These are phyloP conservation scores for Zygaena filipendulae DNA, from an alignment of 2,888 invertebrate species.

Conservation along the genomic window DNA sequence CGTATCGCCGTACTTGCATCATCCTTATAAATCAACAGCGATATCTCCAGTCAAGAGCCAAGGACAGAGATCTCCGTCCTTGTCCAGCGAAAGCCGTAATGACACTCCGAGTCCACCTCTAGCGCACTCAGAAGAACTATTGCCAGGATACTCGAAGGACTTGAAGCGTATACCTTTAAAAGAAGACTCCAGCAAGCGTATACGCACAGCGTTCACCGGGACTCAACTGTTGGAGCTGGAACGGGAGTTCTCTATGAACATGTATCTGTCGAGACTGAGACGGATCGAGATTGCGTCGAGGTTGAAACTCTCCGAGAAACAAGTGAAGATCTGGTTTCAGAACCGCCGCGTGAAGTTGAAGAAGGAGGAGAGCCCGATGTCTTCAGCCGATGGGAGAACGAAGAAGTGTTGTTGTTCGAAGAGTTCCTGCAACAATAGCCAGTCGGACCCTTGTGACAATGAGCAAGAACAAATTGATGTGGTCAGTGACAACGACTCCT, in stretches of 20 bases:
- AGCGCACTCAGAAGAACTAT: conserved; percentile 49
- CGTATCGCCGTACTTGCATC: conserved; percentile 49
- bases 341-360: conserved; percentile 94
- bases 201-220: conserved; percentile 94
- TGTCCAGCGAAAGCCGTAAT: conserved; percentile 61
- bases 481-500: conserved; percentile 48
- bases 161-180: conserved; percentile 56
- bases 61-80: conserved; percentile 46
- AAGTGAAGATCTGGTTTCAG: conserved; percentile 96
- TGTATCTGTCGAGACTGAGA: conserved; percentile 89
- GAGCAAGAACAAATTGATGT: conserved; percentile 56
- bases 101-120: conserved; percentile 67
- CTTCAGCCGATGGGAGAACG: conserved; percentile 28
- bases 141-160: conserved; percentile 52
- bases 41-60: conserved; percentile 50
- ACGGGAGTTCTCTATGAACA: conserved; percentile 88
- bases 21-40: conserved; percentile 45
- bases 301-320: conserved; percentile 89
- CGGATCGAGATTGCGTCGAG: conserved; percentile 94
- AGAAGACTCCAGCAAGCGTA: conserved; percentile 83
- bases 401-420: conserved; percentile 53
- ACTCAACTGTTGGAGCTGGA: conserved; percentile 89
- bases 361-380: conserved; percentile 80
- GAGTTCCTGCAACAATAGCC: conserved; percentile 31
- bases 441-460: conserved; percentile 38